Base-by-base conservation (phyloP, 1,140 invertebrate genomes). In the Drosophila watanabei region DNA sequence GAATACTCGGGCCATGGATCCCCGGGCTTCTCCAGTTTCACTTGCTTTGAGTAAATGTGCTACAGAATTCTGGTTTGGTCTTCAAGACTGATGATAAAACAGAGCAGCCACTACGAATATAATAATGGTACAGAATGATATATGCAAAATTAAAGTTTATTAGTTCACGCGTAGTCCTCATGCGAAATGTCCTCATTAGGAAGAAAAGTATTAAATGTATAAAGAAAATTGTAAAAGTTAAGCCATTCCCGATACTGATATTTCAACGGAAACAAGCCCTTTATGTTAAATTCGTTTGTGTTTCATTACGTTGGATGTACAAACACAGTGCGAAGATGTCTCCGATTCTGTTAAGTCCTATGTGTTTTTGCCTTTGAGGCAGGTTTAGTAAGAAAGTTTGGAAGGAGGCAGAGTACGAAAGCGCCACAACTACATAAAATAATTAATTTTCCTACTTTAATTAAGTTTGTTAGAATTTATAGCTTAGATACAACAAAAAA, bases 391-490 rank as follows among this genome's bases (percentile, higher is more conserved):
- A 18, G 54, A 13, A 58, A n/a, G 35, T 35, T 57, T 57, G 14
- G 14, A 18, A 56, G 46, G 24, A 41, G 45, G 28, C 37, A 14
- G 28, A 61, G 32, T 48, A 58, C 41, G 70, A 68, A 82, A 86
- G 61, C 86, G 86, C 86, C 86, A 89, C 86, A 89, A 89, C 82
- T 89, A 89, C 71, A 57, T 64, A 71, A 80, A 79, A 68, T 81
- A 66, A 70, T 82, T 90, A 71, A 65, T 89, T 90, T 79, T 90
- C 82, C 81, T 90, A 90, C 49, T 82, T 90, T 65, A 80, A 73
- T 71, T 85, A 89, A 86, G 86, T 89, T 89, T 86, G 79, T 89
- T 89, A 82, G 82, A 86, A 82, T 82, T 90, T 86, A 82, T 86
- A 85, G 86, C 73, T 43, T 90, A 90, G 86, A 66, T 43, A 85